phyloP scores from a whole-genome alignment of 2,113 vertebrate species.

The Thryonomys swinderianus region DNA sequence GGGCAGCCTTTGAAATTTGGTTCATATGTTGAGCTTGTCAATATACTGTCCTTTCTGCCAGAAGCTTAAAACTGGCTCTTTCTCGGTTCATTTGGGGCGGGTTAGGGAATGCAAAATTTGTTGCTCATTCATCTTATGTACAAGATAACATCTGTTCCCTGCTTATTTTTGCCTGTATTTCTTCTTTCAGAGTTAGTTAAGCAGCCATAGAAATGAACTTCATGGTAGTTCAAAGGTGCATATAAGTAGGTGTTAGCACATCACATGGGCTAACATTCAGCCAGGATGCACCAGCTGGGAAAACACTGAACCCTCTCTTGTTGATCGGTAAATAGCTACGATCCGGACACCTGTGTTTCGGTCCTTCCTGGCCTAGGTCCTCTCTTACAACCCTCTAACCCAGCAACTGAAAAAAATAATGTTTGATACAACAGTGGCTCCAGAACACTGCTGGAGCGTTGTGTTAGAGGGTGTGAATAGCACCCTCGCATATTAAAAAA shows the following conservation, averaged over 20 bases:
- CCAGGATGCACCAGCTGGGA: conserved; percentile 42
- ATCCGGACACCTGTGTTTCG: not conserved
- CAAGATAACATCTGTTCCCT: conserved; percentile 75
- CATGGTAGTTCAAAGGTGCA: conserved; percentile 48
- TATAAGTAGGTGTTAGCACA: conserved; percentile 10
- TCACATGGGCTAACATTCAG: conserved; percentile 27
- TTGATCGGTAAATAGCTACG: not conserved
- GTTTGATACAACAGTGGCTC: not conserved
- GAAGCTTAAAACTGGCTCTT: conserved; percentile 71
- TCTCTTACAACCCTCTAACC: not conserved
- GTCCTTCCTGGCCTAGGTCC: not conserved
- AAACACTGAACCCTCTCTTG: conserved; percentile 21
- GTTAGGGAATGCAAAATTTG: conserved; percentile 57
- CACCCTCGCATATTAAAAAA: not conserved
- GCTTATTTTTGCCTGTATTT: conserved; percentile 66
- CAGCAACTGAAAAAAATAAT: not conserved
- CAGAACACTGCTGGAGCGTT: not conserved
- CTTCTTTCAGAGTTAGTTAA: conserved; percentile 62
- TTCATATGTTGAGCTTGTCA: conserved; percentile 67
- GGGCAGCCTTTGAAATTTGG: conserved; percentile 69
- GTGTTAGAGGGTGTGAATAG: conserved; percentile 10
- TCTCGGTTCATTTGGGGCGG: conserved; percentile 63
- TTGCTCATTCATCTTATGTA: conserved; percentile 75
- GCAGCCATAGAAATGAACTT: conserved; percentile 71
- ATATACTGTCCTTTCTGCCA: conserved; percentile 54